phyloP scores from a whole-genome alignment of 2,888 invertebrate genomes.

The Azorinus chamasolen region DNA sequence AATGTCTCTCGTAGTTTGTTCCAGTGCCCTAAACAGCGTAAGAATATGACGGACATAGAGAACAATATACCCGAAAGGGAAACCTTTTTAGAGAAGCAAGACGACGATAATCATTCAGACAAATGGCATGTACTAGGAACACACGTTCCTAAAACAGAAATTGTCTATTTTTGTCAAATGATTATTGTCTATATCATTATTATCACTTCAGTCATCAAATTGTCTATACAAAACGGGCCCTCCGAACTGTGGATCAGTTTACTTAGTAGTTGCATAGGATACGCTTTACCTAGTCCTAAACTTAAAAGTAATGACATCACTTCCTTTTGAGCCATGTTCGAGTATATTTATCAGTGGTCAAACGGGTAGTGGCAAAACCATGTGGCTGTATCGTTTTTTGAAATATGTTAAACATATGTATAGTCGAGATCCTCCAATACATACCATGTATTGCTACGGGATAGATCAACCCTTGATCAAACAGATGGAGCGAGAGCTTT shows the following conservation, averaged over 20 bases:
- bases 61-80: constrained; percentile 19
- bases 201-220: constrained; percentile 42
- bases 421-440: constrained; percentile 35
- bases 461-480: constrained; percentile 45
- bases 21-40: background rate
- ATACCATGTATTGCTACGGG: constrained; percentile 43
- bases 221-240: constrained; percentile 39
- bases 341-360: constrained; percentile 54
- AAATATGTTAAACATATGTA: constrained; percentile 34
- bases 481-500: constrained; percentile 32
- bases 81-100: constrained; percentile 12
- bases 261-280: constrained; percentile 39
- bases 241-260: constrained; percentile 44
- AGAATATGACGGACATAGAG: constrained; percentile 17
- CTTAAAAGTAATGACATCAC: constrained; percentile 30
- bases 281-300: constrained; percentile 40
- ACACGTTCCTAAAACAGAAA: constrained; percentile 45
- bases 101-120: constrained; percentile 9
- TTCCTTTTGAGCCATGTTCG: constrained; percentile 51
- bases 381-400: constrained; percentile 46
- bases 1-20: no score
- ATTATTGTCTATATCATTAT: constrained; percentile 48
- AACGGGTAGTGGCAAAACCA: constrained; percentile 51
- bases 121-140: constrained; percentile 50
- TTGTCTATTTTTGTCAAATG: constrained; percentile 61